A percentile compares a stretch with the other conserved stretches of the same genome.
Evolutionary conservation across 2,113 vertebrate species (phyloP).

Genomic region (Pionites leucogaster): DNA sequence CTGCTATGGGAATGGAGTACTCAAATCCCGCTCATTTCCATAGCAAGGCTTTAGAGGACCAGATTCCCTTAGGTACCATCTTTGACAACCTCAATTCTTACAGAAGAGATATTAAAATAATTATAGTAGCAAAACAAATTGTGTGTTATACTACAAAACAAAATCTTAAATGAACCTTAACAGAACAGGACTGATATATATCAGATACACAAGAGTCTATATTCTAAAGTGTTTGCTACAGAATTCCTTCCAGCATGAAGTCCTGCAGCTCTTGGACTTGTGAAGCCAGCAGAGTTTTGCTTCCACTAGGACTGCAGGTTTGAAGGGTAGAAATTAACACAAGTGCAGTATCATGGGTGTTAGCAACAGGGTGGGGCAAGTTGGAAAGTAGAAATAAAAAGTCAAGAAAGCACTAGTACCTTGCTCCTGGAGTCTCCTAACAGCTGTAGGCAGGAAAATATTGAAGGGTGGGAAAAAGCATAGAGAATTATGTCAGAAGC

Average conservation of each 20-base stretch:
- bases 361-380: slow-evolving; percentile 69
- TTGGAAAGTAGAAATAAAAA: slow-evolving; percentile 73
- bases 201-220: not conserved
- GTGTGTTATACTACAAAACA: not conserved
- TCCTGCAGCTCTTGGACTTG: slow-evolving; percentile 4
- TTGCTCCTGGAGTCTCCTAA: slow-evolving; percentile 99
- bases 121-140: not conserved
- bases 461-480: slow-evolving; percentile 87
- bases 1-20: not conserved
- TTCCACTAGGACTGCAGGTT: slow-evolving; percentile 17
- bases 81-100: not conserved
- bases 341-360: slow-evolving; percentile 6
- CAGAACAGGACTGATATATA: not conserved
- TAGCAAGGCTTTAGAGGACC: not conserved
- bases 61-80: not conserved
- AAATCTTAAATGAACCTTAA: not conserved
- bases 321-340: slow-evolving; percentile 29
- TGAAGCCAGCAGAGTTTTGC: slow-evolving; percentile 3
- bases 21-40: not conserved
- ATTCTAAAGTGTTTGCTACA: not conserved
- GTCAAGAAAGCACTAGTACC: slow-evolving; percentile 86
- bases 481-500: slow-evolving; percentile 86
- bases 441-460: slow-evolving; percentile 90
- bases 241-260: slow-evolving; percentile 3
- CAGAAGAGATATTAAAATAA: not conserved